Evolutionary conservation across 2,113 vertebrate genomes (phyloP).

Genomic region (Rallus limicola): DNA sequence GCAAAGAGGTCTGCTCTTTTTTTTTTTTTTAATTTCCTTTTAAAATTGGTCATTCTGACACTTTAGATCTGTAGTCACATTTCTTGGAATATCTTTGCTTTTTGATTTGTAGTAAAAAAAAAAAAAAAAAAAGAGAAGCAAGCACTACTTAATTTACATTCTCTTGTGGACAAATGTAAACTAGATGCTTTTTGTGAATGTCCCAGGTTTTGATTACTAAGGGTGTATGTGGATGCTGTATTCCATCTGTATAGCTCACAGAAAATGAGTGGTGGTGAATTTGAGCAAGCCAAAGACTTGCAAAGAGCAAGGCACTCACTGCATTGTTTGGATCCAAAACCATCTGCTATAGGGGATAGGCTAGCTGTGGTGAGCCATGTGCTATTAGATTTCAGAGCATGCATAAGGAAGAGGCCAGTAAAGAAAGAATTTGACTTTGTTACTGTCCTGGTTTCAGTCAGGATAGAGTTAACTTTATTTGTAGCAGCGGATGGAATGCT

Average conservation of each 20-base stretch:
- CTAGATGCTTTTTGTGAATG: slow-evolving; percentile 40
- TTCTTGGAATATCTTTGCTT: neutral
- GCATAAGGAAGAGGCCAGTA: neutral
- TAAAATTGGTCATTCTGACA: neutral
- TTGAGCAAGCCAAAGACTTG: slow-evolving; percentile 58
- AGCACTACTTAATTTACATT: neutral
- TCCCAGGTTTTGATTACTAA: neutral
- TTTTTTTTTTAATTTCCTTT: neutral
- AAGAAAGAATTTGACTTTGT: no score
- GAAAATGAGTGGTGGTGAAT: slow-evolving; percentile 34
- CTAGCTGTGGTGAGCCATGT: slow-evolving; percentile 68
- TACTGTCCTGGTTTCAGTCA: no score
- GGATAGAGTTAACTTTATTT: no score
- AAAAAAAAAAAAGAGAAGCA: neutral
- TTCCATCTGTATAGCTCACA: slow-evolving; percentile 69
- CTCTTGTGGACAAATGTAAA: slow-evolving; percentile 63
- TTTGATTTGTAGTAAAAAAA: neutral
- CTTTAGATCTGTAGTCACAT: neutral
- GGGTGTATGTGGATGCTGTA: slow-evolving; percentile 46
- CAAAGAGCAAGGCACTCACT: slow-evolving; percentile 49
- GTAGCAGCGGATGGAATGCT: no score
- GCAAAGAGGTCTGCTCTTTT: neutral
- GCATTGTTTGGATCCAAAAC: slow-evolving; percentile 25
- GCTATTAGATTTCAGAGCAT: neutral
- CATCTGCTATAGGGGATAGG: slow-evolving; percentile 51